phyloP scores from a whole-genome alignment of 2,797 vertebrate species.

The Trachurus trachurus region DNA sequence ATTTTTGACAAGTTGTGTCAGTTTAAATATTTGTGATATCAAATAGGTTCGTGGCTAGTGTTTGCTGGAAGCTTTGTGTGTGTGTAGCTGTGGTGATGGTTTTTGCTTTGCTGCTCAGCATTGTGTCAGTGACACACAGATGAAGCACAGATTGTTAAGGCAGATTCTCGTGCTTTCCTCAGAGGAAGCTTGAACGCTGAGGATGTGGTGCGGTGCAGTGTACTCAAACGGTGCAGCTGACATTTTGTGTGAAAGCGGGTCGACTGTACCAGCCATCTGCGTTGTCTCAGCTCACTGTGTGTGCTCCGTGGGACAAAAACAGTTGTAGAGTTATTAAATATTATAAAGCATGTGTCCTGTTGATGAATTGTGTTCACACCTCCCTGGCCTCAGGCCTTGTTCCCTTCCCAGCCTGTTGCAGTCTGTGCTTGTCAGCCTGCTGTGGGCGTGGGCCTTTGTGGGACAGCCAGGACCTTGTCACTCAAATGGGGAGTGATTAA shows the following conservation, averaged over 20 bases:
- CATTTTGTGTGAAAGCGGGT: constrained; percentile 29
- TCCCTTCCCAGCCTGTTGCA: constrained; percentile 7
- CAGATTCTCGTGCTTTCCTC: neutral
- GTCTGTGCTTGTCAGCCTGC: neutral
- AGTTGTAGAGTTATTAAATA: neutral
- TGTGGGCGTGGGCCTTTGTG: constrained; percentile 15
- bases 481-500: constrained; percentile 1
- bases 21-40: neutral
- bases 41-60: neutral
- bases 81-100: neutral
- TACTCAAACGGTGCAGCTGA: constrained; percentile 18
- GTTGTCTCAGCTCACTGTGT: constrained; percentile 18
- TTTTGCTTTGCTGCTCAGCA: neutral
- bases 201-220: constrained; percentile 41
- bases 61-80: neutral
- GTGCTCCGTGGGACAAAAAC: neutral
- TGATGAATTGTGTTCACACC: constrained; percentile 14
- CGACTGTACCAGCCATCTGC: constrained; percentile 9
- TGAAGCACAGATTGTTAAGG: neutral
- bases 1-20: neutral
- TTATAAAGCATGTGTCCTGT: neutral
- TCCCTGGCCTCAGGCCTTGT: constrained; percentile 7
- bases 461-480: neutral
- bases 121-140: neutral
- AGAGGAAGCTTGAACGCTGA: constrained; percentile 23